Evolutionary conservation across 2,113 vertebrate genomes (phyloP), one percentile per base, ranked within the genome.

Genomic region (Marmota flaviventris): DNA sequence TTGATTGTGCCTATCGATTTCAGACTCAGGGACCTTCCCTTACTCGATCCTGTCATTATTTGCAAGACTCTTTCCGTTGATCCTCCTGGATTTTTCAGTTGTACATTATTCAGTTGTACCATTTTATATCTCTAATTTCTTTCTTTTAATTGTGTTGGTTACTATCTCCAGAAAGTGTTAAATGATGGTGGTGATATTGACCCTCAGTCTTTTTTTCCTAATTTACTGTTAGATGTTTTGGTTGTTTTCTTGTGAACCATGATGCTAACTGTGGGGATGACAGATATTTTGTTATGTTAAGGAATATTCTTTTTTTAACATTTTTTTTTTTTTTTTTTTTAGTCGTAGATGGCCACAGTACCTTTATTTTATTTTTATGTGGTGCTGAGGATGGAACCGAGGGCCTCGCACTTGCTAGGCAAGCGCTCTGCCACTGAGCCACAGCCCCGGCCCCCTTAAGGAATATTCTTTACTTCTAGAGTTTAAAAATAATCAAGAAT

Each of bases 241-340:
- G 27, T 63, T 73, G n/a, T 65, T 91, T 86, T 34, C 42, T 91
- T 79, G 51, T 91, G 86, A 91, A 81, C 42, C 14, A 42, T 73
- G 73, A 72, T 81, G 39, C 17, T 53, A 86, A 27, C 25, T 91
- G 82, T 79, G 32, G 53, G 76, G 67, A 86, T 61, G 51, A 79
- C 37, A 61, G 48, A 37, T 53, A 42, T 93, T 85, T 77, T 45
- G 81, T 84, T 70, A 72, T 58, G 18, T 58, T 58, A 58, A 72
- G 27, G 42, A 53, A 42, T 72, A 82, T 45, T 45, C 45, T 9
- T 45, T 45, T 45, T 45, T 45, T 1, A 45, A 8, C 8, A 8
- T 45, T 45, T 45, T 45, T 45, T 45, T 42, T 42, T 42, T 45
- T 45, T 45, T 45, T 45, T 45, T 42, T 42, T 42, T 42, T 42